These are phyloP conservation scores for Coleophora flavipennella DNA, from an alignment of 2,888 invertebrate genomes.

Conservation along the genomic window DNA sequence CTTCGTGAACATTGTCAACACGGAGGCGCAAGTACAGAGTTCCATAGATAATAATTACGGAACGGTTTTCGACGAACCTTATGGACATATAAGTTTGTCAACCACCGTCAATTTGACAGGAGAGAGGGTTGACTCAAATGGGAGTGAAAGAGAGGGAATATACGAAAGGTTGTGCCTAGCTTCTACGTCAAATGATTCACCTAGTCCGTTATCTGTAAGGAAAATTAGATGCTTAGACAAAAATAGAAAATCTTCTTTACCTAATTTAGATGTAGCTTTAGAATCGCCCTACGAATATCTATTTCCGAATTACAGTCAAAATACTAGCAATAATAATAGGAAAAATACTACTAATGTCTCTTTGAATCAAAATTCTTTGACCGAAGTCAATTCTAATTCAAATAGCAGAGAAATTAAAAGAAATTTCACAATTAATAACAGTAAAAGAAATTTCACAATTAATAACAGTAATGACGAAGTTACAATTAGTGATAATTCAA, in stretches of 20 bases:
- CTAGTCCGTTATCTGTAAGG: constrained; percentile 29
- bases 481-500: not conserved
- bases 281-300: constrained; percentile 55
- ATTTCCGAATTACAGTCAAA: constrained; percentile 35
- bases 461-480: not conserved
- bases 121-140: constrained; percentile 11
- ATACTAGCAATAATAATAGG: constrained; percentile 24
- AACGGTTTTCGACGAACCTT: constrained; percentile 44
- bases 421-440: not conserved
- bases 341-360: constrained; percentile 7
- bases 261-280: constrained; percentile 39
- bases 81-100: constrained; percentile 57
- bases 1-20: constrained; percentile 57
- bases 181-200: constrained; percentile 41
- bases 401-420: not conserved
- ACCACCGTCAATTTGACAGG: constrained; percentile 49
- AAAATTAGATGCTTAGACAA: constrained; percentile 38
- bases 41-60: constrained; percentile 39
- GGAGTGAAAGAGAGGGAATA: constrained; percentile 26
- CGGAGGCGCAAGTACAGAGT: constrained; percentile 30
- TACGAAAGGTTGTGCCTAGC: constrained; percentile 57
- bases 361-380: not conserved
- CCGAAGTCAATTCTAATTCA: constrained; percentile 4
- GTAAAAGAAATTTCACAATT: not conserved
- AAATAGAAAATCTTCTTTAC: constrained; percentile 47